phyloP scores from a whole-genome alignment of 2,113 vertebrate genomes.

The Pelmatolapia mariae region DNA sequence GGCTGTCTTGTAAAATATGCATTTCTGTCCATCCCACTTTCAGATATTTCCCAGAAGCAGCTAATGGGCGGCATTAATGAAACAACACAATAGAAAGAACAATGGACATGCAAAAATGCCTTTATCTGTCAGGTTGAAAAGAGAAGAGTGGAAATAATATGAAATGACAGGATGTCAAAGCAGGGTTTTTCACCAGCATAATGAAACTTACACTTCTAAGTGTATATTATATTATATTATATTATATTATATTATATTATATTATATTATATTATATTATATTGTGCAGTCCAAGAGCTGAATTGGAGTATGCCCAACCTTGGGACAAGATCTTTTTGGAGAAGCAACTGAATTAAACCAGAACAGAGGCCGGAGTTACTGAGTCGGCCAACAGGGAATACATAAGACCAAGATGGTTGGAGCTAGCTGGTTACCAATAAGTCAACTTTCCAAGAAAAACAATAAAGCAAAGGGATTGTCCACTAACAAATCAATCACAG shows the following conservation, averaged over 20 bases:
- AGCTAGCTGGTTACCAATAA: background rate
- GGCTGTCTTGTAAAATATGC: background rate
- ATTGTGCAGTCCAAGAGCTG: background rate
- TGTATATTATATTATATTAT: background rate
- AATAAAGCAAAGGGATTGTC: background rate
- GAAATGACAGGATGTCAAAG: background rate
- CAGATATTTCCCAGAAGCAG: background rate
- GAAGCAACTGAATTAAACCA: background rate
- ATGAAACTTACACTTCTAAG: background rate
- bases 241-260: background rate
- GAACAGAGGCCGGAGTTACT: background rate
- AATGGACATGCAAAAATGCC: conserved; percentile 3
- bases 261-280: background rate
- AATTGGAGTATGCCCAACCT: background rate
- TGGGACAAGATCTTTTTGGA: background rate
- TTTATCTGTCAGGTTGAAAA: background rate
- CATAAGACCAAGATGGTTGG: background rate
- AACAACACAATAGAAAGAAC: conserved; percentile 11
- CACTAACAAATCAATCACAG: background rate
- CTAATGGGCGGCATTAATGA: conserved; percentile 20
- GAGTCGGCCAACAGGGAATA: background rate
- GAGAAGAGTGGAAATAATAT: background rate
- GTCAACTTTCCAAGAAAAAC: background rate
- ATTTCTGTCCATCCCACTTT: background rate
- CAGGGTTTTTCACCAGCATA: background rate